Conservation (phyloP, 2,888 invertebrate species). For the Drosophila formosana region DNA sequence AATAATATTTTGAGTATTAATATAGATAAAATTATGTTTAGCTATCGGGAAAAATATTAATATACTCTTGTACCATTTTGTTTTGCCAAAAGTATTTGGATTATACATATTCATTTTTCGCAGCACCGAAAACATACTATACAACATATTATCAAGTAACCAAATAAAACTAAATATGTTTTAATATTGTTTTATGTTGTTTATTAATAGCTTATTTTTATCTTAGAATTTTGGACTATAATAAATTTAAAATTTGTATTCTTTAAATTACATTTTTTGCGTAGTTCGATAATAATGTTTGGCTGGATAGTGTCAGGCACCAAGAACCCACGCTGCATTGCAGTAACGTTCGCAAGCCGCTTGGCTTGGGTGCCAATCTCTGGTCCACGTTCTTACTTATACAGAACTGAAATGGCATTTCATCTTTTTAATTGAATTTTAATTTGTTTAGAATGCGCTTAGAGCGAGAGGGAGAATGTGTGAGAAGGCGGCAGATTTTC, state of each 20-base stretch:
- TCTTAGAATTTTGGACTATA: no score
- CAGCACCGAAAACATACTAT: no score
- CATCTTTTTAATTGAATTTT: constrained; percentile 84
- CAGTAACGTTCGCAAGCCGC: constrained; percentile 18
- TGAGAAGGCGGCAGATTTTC: constrained; percentile 2
- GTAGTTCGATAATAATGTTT: not conserved
- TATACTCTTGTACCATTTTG: no score
- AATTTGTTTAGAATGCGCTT: constrained; percentile 83
- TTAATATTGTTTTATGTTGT: no score
- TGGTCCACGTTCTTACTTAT: constrained; percentile 36
- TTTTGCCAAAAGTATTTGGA: no score
- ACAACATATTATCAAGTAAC: no score
- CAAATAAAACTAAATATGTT: no score
- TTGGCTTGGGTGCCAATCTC: constrained; percentile 15
- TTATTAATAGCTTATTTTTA: no score
- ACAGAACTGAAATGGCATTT: constrained; percentile 81
- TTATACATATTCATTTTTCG: no score
- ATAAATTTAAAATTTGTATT: not conserved
- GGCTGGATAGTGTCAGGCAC: constrained; percentile 25
- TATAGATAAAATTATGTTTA: no score
- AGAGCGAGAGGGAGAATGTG: constrained; percentile 3
- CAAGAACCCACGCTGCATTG: constrained; percentile 6
- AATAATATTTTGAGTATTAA: no score
- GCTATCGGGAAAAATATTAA: no score
- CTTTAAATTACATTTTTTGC: not conserved